These are phyloP conservation scores for Ctenosaura bakeri DNA, from an alignment of 2,797 vertebrate genomes.

Conservation along the genomic window DNA sequence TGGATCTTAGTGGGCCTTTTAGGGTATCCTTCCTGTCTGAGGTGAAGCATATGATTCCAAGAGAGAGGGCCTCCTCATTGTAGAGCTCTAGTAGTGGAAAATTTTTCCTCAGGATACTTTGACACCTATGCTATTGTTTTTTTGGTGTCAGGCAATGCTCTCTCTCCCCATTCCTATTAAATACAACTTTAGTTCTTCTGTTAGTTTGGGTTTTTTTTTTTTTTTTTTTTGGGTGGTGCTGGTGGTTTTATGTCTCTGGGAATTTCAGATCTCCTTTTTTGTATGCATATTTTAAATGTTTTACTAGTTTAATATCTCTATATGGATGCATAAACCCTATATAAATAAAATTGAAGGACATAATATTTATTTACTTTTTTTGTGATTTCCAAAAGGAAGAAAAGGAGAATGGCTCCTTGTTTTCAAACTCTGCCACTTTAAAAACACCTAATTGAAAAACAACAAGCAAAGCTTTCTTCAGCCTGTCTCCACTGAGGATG, in stretches of 20 bases:
- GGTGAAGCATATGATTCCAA: neutral
- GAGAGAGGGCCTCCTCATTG: neutral
- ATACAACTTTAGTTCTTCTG: neutral
- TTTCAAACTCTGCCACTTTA: neutral
- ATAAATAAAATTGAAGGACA: no score
- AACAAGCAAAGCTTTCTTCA: neutral
- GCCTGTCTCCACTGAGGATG: neutral
- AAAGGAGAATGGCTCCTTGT: neutral
- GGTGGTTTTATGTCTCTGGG: neutral
- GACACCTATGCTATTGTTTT: neutral
- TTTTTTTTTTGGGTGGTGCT: neutral
- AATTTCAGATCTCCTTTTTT: neutral
- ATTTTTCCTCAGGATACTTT: neutral
- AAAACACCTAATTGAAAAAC: neutral
- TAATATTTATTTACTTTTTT: no score
- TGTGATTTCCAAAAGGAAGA: neutral
- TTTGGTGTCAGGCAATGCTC: neutral
- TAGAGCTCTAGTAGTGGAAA: neutral
- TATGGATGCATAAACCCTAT: no score
- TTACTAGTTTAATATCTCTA: no score
- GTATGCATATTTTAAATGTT: neutral
- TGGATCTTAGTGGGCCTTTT: neutral
- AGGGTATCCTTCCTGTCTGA: neutral
- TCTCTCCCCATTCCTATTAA: neutral
- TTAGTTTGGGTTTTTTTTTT: no score